A percentile compares a stretch with the other conserved stretches of the same genome.
These are phyloP conservation scores for Sympetrum striolatum DNA, from an alignment of 2,888 invertebrate genomes.

Conservation along the genomic window DNA sequence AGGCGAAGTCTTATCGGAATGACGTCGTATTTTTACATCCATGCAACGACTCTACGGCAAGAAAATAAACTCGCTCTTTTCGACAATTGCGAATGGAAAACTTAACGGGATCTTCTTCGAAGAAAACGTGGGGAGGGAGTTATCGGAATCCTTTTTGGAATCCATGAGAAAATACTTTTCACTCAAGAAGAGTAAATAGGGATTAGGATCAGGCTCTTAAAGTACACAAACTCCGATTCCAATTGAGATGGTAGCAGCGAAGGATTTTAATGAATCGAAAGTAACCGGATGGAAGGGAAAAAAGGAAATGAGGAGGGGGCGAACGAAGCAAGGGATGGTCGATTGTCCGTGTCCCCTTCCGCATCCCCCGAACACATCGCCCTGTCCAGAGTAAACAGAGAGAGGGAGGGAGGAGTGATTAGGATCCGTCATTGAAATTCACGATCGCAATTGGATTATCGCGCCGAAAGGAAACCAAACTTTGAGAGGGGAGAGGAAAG, in stretches of 20 bases:
- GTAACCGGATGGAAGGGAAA: background rate
- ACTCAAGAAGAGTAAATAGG: background rate
- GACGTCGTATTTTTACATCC: too few relatives aligned
- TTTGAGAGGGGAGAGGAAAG: background rate
- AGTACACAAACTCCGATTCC: background rate
- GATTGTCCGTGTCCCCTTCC: background rate
- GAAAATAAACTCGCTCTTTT: too few relatives aligned
- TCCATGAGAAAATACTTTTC: too few relatives aligned
- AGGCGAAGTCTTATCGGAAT: too few relatives aligned
- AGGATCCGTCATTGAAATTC: conserved; percentile 22
- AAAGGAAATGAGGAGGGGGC: background rate
- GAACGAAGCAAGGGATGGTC: background rate
- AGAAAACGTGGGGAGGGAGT: too few relatives aligned
- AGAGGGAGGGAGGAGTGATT: background rate
- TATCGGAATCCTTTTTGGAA: too few relatives aligned
- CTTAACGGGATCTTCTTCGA: too few relatives aligned
- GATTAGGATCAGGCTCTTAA: background rate
- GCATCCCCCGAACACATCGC: background rate
- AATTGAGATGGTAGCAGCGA: background rate
- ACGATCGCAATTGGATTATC: conserved; percentile 1
- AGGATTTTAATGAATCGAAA: background rate
- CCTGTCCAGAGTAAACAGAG: background rate
- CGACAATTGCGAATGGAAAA: too few relatives aligned
- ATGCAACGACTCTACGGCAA: too few relatives aligned
- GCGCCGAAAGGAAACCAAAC: conserved; percentile 8